Percentiles rank a stretch among this genome's conserved stretches.
Conservation (phyloP, 2,888 invertebrate genomes). For the Drosophila barbarae region DNA sequence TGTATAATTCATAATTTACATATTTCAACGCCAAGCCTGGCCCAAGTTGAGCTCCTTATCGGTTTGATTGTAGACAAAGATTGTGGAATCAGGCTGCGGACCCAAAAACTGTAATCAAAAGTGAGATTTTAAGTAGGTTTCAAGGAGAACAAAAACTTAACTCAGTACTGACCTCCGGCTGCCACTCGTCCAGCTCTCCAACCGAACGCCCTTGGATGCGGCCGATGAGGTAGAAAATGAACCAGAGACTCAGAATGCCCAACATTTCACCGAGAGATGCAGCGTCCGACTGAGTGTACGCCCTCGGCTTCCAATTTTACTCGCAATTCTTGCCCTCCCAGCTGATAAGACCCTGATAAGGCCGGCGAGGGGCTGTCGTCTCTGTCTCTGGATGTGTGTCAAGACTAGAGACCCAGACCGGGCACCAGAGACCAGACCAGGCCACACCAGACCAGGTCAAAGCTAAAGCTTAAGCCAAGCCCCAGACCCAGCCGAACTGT, state of each 20-base stretch:
- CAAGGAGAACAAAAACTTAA: neutral
- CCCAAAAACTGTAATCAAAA: constrained; percentile 3
- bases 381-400: constrained; percentile 28
- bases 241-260: constrained; percentile 30
- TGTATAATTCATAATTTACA: neutral
- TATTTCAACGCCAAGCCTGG: neutral
- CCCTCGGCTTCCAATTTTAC: constrained; percentile 5
- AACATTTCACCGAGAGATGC: constrained; percentile 47
- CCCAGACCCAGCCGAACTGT: constrained; percentile 50
- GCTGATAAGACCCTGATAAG: constrained; percentile 42
- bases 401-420: constrained; percentile 28
- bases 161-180: constrained; percentile 38
- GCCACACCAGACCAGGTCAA: constrained; percentile 33
- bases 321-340: neutral
- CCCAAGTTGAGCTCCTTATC: constrained; percentile 11
- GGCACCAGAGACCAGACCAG: constrained; percentile 5
- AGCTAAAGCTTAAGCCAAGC: constrained; percentile 32
- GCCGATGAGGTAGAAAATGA: constrained; percentile 43
- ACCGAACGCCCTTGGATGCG: constrained; percentile 51
- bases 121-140: neutral
- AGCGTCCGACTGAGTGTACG: constrained; percentile 22
- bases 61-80: constrained; percentile 41
- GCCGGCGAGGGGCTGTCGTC: constrained; percentile 1
- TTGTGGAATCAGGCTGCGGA: constrained; percentile 54
- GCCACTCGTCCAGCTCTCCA: constrained; percentile 15